Evolutionary conservation across 2,797 vertebrate species (phyloP), one percentile per base, ranked within the genome.

Genomic region (Oryzias dopingdopingensis): DNA sequence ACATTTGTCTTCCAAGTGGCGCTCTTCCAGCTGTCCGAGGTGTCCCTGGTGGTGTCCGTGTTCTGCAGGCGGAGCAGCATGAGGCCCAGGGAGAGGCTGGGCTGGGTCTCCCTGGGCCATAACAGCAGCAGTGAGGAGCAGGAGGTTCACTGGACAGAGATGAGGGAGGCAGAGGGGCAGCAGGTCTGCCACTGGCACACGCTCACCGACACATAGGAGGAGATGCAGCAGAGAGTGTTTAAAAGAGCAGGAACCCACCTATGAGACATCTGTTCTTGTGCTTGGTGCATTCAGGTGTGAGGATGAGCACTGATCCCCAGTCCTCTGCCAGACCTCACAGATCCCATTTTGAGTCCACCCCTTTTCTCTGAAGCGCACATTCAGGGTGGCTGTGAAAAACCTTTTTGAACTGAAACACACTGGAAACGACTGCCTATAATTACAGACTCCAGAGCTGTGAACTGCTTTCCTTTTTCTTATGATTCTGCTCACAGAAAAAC

Each of bases 1-100:
- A 98, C 95, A 4, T 99, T 99, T 23, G 88, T 96, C 66, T 99
- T 98, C 87, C 96, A 98, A 87, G 96, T 98, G 88, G 95, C 97
- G 0, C 92, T 99, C 5, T 99, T 99, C 89, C 97, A 99, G 80
- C 93, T 99, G 55, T 98, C 96, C 0, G 97, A 99, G 46, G 97
- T 99, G 82, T 98, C 96, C 0, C 93, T 99, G 66, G 93, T 98
- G 73, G 67, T 99, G 51, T 94, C 95, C 0, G 96, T 98, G 47
- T 98, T 96, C 80, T 95, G 95, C 75, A 94, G 95, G 47, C 92
- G 94, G 76, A 97, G 95, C 91, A 91, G 88, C 76, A 93, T 98
- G 93, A 94, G 93, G 70, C 91, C 95, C 47, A 92, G 94, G 74
- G 95, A 97, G 88, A 90, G 91, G 88, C 92, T 99, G 84, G 97